These are phyloP conservation scores for Nudaria mundana DNA, from an alignment of 2,888 invertebrate species.

Conservation along the genomic window DNA sequence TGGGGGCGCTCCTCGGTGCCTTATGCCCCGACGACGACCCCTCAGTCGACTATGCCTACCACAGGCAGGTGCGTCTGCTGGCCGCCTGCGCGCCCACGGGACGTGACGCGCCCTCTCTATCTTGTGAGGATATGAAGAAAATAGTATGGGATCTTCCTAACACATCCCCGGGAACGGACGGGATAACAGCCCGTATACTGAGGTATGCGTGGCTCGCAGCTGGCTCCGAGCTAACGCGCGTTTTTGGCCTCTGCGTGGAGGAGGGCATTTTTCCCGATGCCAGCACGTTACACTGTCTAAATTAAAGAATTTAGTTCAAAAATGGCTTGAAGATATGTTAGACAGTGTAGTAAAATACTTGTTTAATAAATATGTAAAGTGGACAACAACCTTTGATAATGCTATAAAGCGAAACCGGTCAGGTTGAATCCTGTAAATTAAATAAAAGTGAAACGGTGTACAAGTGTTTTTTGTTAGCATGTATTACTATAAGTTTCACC, in stretches of 20 bases:
- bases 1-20: conserved; percentile 14
- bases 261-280: conserved; percentile 29
- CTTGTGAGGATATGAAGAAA: not conserved
- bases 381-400: no score
- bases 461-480: no score
- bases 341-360: no score
- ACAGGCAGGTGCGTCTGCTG: conserved; percentile 16
- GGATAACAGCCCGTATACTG: conserved; percentile 24
- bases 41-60: conserved; percentile 17
- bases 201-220: conserved; percentile 20
- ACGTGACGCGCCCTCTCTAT: conserved; percentile 12
- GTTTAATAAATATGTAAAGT: no score
- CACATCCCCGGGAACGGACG: conserved; percentile 37
- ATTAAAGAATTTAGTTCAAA: no score
- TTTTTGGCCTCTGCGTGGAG: conserved; percentile 18
- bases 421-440: no score
- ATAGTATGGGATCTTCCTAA: conserved; percentile 26
- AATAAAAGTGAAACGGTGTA: no score
- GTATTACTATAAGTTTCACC: no score
- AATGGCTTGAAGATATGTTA: no score
- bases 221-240: conserved; percentile 8
- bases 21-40: conserved; percentile 38
- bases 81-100: conserved; percentile 25
- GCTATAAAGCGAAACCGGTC: no score
- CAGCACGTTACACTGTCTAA: no score